Evolutionary conservation across 2,113 vertebrate species (phyloP).

Genomic region (Motacilla tschutschensis): DNA sequence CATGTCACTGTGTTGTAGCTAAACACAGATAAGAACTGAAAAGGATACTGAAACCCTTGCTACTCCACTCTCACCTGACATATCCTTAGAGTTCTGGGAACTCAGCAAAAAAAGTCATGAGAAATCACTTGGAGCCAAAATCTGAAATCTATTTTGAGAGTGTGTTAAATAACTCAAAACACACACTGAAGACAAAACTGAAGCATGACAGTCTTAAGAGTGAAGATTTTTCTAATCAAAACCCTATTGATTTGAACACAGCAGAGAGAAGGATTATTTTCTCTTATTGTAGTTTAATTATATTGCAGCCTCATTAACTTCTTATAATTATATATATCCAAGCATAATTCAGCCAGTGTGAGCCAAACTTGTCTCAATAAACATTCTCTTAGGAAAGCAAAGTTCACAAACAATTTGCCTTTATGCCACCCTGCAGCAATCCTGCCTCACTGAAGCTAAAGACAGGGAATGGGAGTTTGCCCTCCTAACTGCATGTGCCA

Average conservation of each 20-base stretch:
- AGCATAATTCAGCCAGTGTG: background rate
- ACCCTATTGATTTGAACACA: background rate
- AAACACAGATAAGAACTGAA: background rate
- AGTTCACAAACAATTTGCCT: background rate
- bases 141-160: background rate
- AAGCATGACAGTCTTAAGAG: background rate
- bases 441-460: background rate
- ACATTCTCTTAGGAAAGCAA: background rate
- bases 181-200: background rate
- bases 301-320: background rate
- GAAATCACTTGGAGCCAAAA: background rate
- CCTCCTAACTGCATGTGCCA: accelerated
- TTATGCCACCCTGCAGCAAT: background rate
- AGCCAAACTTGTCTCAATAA: background rate
- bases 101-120: background rate
- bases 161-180: background rate
- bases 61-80: background rate
- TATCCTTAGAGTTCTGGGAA: background rate
- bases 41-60: background rate
- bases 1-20: background rate
- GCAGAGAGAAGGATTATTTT: background rate
- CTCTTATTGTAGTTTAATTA: background rate
- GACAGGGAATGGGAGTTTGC: background rate
- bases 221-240: background rate
- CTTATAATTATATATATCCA: background rate